Evolutionary conservation across 2,888 invertebrate species (phyloP), one percentile per base, ranked within the genome.

Genomic region (Tetramorium bicarinatum): DNA sequence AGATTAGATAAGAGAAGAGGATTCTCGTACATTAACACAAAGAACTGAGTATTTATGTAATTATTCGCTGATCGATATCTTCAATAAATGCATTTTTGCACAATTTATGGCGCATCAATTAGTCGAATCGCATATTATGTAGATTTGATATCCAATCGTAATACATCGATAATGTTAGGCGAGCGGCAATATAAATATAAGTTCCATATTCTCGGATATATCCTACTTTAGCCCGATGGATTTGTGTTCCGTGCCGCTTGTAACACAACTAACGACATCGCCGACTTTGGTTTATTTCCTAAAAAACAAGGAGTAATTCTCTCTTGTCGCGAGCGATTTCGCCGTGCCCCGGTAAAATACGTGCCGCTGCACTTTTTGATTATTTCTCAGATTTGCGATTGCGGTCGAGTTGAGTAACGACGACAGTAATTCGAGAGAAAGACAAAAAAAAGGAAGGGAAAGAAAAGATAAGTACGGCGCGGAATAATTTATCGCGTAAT

Each of bases 401-500:
- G 67, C 67, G 67, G 52, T 85, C 85, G 62, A 44, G 72, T 61
- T 84, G 82, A 82, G 74, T 66, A 84, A 84, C 88, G 80, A 29
- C 61, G 83, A 75, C 87, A n/a, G 86, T 82, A 80, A 85, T 59
- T 84, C 80, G 61, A 79, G 83, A 74, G 85, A 41, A 67, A 71
- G 83, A 69, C 59, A 61, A 66, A 49, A 69, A 52, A 69, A 34
- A 52, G 18, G 15, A 56, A 67, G 21, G 34, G 11, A 41, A 67
- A n/a, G 80, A 75, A 59, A 84, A 87, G 86, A 89, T 87, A 88
- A 87, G 88, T 79, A 85, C 69, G 67, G 67, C 82, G 86, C 72
- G 82, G 82, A 85, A 87, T 85, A 85, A 89, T 88, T 86, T 85
- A 88, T 84, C 83, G 80, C 62, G 54, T 84, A 84, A 84, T 67